Evolutionary conservation across 2,797 vertebrate species (phyloP), one percentile per base, ranked within the genome.

Genomic region (Megalops cyprinoides): DNA sequence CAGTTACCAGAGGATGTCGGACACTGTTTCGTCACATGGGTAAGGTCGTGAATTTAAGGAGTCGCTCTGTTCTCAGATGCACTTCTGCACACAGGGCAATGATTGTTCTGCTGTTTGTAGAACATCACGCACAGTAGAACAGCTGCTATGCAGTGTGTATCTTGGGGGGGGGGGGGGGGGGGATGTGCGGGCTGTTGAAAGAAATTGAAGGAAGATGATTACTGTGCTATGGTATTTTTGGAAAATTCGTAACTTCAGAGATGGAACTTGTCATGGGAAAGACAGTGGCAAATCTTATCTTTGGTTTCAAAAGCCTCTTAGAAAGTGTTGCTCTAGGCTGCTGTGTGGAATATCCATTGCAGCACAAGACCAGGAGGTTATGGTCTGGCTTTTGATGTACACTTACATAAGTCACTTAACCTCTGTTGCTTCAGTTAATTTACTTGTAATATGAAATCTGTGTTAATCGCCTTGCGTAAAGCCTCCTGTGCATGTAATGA

Each of bases 21-120:
- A 58, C 98, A 99, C 87, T 99, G 98, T 91, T 99, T 99, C 53
- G 97, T 99, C 88, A 99, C 98, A 84, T 99, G 98, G 98, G 98
- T 99, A 93, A 97, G 93, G 79, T 23, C 25, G 12, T 67, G 60
- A 65, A 31, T 65, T 2, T 65, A 18, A 18, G 15, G 31, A 18
- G 34, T 39, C 8, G 3, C 12, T 37, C 34, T 37, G 62, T 6
- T 18, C 34, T 67, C 62, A 34, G 34, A 20, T 14, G 12, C 62
- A 37, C 14, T 18, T 1, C 37, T 71, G 71, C 18, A n/a, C 37
- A 44, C 18, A 6, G 7, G 71, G 67, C 37, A 42, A 18, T 8
- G 20, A 6, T 44, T 8, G 18, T 2, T 18, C 34, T 67, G 34
- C 18, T 42, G n/a, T n/a, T n/a, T n/a, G n/a, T n/a, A n/a, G n/a